Base-by-base conservation (phyloP, 2,797 vertebrate genomes). In the Protosalanx chinensis region DNA sequence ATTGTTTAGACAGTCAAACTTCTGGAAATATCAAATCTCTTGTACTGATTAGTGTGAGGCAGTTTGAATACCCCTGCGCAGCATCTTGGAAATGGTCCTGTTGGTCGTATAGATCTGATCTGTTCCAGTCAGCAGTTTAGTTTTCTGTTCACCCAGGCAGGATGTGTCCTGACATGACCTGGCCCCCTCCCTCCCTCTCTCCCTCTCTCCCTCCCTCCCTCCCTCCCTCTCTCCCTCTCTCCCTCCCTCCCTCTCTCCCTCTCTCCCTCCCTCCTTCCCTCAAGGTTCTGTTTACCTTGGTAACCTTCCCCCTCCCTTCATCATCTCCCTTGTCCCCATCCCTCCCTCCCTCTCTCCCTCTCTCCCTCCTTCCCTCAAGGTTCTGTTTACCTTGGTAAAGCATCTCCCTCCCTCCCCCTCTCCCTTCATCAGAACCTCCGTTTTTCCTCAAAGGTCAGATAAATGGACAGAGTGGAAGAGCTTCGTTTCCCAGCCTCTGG, bases 211-310 rank as follows among this genome's bases (percentile, higher is more conserved):
- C 23, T 27, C 23, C 76, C 79, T 80, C 80, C 77, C 72, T 78
- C 80, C 72, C 83, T 79, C 78, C 85, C 79, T 81, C 72, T 2
- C 76, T 85, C 76, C 62, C 71, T 86, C 81, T 88, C 86, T 87
- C 86, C 86, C 87, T 87, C 84, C 81, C 23, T 27, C 23, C 23
- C 23, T 27, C 23, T 1, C 63, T 78, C 81, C 83, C 79, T 79
- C 82, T 74, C 76, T 88, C 82, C 85, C 79, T 81, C 72, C 12
- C 76, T 85, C 76, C 62, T 70, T 86, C 81, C 80, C 74, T 71
- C 76, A 76, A 87, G 84, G 82, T 89, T 89, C 81, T 77, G 84
- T 88, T 89, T 90, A 88, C 84, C 85, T 75, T 82, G 72, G 27
- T 68, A 75, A 49, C 86, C 86, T 87, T 87, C 23, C 23, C 23